Base-by-base conservation (phyloP, 2,888 invertebrate species). In the Drosophila mettleri region DNA sequence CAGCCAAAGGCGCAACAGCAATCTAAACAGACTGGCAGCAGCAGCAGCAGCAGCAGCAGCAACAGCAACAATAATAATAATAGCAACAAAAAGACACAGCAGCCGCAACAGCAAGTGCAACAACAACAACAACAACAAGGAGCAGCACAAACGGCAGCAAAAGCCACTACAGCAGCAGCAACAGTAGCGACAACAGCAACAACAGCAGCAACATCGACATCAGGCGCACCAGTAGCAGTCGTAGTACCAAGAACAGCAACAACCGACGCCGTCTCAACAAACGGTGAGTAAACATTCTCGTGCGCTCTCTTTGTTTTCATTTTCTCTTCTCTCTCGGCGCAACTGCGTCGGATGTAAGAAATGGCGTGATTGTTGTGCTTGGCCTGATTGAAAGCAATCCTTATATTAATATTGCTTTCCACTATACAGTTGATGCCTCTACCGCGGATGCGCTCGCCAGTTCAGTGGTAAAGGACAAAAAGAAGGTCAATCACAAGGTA, bases 1-100 rank as follows among this genome's bases (percentile, higher is more conserved):
- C 95, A 95, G 91, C 95, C 95, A 0, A 95, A 95, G 88, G 94
- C 94, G 87, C 92, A 78, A 63, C 86, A 74, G 57, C 78, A 81
- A 73, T 18, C 65, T 14, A 82, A 84, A 73, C 80, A 78, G 73
- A 77, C 71, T 62, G 69, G 58, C 60, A 75, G 58, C 74, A 82
- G 57, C 69, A 74, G 45, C 46, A 61, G 60, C 76, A 82, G 49
- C 71, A 77, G 39, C 46, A 61, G n/a, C n/a, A 77, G 45, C 90
- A 58, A 58, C 29, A 78, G 49, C 90, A 64, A 75, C 68, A 82
- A 57, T 16, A 86, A 64, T 71, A 76, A 64, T 66, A 81, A 52
- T 31, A 71, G 65, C 73, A 78, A 72, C 69, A 86, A 78, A 86
- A 82, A 84, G 83, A 78, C 82, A 80, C 66, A 77, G 61, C 75